Evolutionary conservation across 1,140 invertebrate species (phyloP).

Genomic region (Platorchestia sp.): DNA sequence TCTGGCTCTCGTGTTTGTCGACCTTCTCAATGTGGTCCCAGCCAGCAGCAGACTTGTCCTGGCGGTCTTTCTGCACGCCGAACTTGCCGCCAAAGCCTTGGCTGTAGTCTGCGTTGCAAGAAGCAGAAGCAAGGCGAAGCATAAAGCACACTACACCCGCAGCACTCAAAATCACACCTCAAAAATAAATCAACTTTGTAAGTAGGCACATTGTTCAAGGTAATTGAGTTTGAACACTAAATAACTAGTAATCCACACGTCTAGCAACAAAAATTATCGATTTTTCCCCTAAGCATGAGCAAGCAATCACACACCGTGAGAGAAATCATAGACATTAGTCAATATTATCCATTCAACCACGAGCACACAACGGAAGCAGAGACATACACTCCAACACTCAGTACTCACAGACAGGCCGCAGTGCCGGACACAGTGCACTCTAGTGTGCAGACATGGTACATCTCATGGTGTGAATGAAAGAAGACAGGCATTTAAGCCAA

Average conservation of each 20-base stretch:
- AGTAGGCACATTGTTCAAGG: not conserved
- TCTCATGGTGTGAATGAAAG: no score
- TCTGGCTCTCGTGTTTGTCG: conserved; percentile 73
- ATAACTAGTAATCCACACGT: not conserved
- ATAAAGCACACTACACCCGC: not conserved
- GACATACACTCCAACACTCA: no score
- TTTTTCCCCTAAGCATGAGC: no score
- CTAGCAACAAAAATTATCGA: no score
- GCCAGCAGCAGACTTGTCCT: conserved; percentile 75
- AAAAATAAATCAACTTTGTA: not conserved
- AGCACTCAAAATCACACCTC: not conserved
- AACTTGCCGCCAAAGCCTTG: conserved; percentile 76
- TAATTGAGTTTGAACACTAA: not conserved
- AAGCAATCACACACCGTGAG: no score
- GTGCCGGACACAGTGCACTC: no score
- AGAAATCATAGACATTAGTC: no score
- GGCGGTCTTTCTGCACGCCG: conserved; percentile 76
- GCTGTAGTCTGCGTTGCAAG: conserved; percentile 70
- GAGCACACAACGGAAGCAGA: no score
- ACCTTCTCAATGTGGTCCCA: conserved; percentile 72
- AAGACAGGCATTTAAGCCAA: no score
- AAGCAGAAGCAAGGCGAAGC: not conserved
- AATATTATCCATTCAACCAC: no score
- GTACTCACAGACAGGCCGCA: no score
- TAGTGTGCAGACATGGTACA: no score